These are phyloP conservation scores for Mizuhopecten yessoensis DNA, from an alignment of 1,140 invertebrate genomes.

Conservation along the genomic window DNA sequence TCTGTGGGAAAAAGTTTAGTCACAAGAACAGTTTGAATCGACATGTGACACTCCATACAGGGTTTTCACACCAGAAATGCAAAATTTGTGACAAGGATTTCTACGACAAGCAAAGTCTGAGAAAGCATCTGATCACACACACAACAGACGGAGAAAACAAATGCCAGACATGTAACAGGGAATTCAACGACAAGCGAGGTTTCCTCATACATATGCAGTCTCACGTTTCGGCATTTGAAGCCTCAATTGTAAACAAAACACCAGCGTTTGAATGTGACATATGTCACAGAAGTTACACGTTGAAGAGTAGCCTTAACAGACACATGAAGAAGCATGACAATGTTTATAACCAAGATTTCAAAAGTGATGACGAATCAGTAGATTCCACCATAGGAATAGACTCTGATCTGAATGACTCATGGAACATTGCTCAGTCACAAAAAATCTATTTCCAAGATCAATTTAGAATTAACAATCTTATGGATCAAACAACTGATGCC, in stretches of 20 bases:
- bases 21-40: not conserved
- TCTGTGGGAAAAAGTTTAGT: not conserved
- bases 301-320: not conserved
- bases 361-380: not conserved
- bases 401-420: not conserved
- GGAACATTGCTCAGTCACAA: not conserved
- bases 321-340: conserved; percentile 2
- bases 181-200: not conserved
- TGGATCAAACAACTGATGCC: not conserved
- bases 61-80: conserved; percentile 20
- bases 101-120: conserved; percentile 1
- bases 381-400: not conserved
- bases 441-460: not conserved
- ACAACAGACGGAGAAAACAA: not conserved
- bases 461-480: not conserved
- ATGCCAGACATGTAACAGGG: not conserved
- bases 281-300: not conserved
- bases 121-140: not conserved
- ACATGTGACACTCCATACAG: not conserved
- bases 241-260: not conserved
- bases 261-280: conserved; percentile 1
- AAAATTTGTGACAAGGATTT: conserved; percentile 18
- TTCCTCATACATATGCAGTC: not conserved
- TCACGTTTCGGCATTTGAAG: conserved; percentile 3
- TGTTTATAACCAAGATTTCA: not conserved